Base-by-base conservation (phyloP, 2,888 invertebrate species). In the Drosophila histrio region DNA sequence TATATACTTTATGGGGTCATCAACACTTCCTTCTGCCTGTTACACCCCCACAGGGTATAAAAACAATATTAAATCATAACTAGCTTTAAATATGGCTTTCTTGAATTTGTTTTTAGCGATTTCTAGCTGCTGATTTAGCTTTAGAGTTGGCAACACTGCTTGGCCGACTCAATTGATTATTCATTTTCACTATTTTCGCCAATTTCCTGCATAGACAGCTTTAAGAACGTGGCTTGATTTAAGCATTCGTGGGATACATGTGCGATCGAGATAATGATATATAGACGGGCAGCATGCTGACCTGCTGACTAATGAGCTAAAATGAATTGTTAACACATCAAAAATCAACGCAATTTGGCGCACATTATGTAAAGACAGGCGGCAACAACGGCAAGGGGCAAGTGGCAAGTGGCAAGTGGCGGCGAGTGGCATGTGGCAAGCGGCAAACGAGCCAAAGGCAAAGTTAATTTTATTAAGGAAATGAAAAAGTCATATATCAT, bases 381-480 rank as follows among this genome's bases (percentile, higher is more conserved):
- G 44, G 36, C 13, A 24, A 22, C 26, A 32, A 32, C 15, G 11
- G 38, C n/a, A 57, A 52, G 34, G 6, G 26, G 32, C 52, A 21
- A 8, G 13, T 8, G 19, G 34, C 34, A 4, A n/a, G 11, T 11
- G 19, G 56, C 11, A 43, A 41, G 19, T 4, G 13, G 41, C 32
- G 38, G 56, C 38, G 28, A 17, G 36, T 4, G 32, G 68, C 50
- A 47, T 17, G 38, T n/a, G 28, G 58, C 50, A 50, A 60, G 17
- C 1, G 11, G n/a, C 36, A 64, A 52, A 36, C 52, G 54, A 71
- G 82, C 65, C 69, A 86, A 86, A 66, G 83, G 68, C 69, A 86
- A 86, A 85, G 79, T 85, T 85, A 85, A 85, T 85, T 86, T 85
- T 84, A 85, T 85, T 85, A 86, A 85, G 84, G 84, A 85, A 86